Evolutionary conservation across 92 coral and sea anemone genomes (phyloP).

Genomic region (Paragorgia papillata): DNA sequence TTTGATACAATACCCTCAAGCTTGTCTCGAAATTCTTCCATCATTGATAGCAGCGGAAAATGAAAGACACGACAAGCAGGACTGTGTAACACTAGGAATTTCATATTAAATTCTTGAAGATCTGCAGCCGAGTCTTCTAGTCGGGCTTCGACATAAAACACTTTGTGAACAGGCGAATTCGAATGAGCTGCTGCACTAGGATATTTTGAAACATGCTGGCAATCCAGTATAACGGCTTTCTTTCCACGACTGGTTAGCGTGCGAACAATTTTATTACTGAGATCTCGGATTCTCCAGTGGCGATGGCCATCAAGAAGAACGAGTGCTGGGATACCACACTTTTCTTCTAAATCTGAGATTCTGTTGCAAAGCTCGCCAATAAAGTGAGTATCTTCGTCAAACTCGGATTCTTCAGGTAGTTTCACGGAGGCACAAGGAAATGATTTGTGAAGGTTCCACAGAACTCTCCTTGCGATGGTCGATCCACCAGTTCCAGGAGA

Average conservation of each 20-base stretch:
- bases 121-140: constrained; percentile 78
- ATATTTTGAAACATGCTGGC: constrained; percentile 65
- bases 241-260: constrained; percentile 65
- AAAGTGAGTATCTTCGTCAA: constrained; percentile 69
- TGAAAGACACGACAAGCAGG: constrained; percentile 81
- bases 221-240: constrained; percentile 71
- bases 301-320: constrained; percentile 83
- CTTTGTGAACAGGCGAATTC: constrained; percentile 59
- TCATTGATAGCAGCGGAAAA: constrained; percentile 86
- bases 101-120: constrained; percentile 64
- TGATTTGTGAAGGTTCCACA: constrained; percentile 81
- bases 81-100: constrained; percentile 52
- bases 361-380: constrained; percentile 65
- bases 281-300: constrained; percentile 55
- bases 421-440: constrained; percentile 81
- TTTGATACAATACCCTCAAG: constrained; percentile 63
- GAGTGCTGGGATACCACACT: constrained; percentile 69
- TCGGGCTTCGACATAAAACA: constrained; percentile 68
- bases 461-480: constrained; percentile 82
- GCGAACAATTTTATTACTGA: constrained; percentile 66
- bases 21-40: constrained; percentile 62
- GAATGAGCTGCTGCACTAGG: constrained; percentile 14
- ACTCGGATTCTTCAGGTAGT: constrained; percentile 53
- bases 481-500: constrained; percentile 91
- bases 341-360: constrained; percentile 66